Conservation (phyloP, 2,888 invertebrate species). For the Acanthosoma haemorrhoidale region DNA sequence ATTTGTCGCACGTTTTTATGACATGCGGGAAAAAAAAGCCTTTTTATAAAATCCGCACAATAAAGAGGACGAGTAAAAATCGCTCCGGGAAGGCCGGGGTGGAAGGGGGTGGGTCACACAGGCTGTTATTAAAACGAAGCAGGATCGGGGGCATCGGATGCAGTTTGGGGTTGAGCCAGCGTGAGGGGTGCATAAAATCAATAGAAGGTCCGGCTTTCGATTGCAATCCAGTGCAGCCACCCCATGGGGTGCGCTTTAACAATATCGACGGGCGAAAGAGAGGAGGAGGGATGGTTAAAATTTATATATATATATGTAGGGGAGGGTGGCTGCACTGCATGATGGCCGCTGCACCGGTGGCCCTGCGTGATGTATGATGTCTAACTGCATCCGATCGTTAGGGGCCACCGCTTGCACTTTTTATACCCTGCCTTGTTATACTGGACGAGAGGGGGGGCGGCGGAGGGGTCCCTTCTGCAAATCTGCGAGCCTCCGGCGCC, state of each 20-base stretch:
- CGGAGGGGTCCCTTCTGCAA: too few relatives aligned
- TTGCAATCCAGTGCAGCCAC: constrained; percentile 12
- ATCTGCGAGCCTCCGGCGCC: too few relatives aligned
- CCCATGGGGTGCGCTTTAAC: background rate
- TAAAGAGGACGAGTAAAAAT: background rate
- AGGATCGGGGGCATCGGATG: background rate
- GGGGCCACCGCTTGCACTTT: background rate
- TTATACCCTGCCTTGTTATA: background rate
- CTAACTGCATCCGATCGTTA: constrained; percentile 12
- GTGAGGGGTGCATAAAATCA: constrained; percentile 12
- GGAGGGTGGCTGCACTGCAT: too few relatives aligned
- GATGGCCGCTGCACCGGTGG: too few relatives aligned
- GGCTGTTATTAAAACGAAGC: constrained; percentile 6
- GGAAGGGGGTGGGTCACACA: too few relatives aligned
- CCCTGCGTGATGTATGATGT: constrained; percentile 4
- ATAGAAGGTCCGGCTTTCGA: constrained; percentile 17
- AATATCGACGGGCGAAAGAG: background rate
- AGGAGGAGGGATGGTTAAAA: constrained; percentile 5
- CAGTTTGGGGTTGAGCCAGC: constrained; percentile 6
- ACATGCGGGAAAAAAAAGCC: too few relatives aligned
- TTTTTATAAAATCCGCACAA: background rate
- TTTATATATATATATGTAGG: constrained; percentile 3
- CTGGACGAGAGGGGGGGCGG: too few relatives aligned
- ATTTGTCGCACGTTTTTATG: too few relatives aligned
- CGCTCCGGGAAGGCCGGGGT: background rate